phyloP scores from a whole-genome alignment of 2,888 invertebrate genomes.

The Hyppa rectilinea region DNA sequence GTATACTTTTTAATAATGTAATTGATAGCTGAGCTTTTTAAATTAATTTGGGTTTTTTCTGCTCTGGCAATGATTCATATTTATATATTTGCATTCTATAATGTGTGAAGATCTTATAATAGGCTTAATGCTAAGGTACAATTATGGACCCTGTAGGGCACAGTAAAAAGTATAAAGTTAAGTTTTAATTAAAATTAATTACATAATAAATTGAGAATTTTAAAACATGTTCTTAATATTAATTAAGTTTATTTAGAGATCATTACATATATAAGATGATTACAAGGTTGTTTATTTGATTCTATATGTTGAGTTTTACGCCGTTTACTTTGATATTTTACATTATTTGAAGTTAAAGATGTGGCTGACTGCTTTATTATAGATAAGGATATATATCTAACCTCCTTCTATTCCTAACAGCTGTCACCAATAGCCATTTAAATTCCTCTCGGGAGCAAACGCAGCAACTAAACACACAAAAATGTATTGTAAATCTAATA shows the following conservation, averaged over 20 bases:
- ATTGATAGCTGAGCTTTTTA: conserved; percentile 56
- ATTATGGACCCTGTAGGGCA: no score
- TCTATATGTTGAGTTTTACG: no score
- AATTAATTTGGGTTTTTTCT: conserved; percentile 35
- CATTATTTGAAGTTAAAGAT: background rate
- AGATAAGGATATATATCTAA: background rate
- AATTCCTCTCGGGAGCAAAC: conserved; percentile 23
- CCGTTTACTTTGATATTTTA: background rate
- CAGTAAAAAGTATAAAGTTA: no score
- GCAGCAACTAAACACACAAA: conserved; percentile 45
- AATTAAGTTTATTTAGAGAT: no score
- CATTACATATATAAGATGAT: no score
- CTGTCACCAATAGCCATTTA: conserved; percentile 26
- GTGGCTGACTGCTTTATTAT: background rate
- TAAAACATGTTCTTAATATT: no score
- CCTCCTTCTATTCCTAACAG: background rate
- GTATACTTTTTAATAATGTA: conserved; percentile 67
- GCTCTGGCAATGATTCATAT: background rate
- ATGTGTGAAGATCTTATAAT: no score
- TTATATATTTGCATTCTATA: no score
- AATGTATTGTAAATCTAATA: conserved; percentile 58
- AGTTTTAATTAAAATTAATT: no score
- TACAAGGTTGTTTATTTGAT: no score
- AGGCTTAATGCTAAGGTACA: no score
- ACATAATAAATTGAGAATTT: no score